phyloP scores from a whole-genome alignment of 92 coral and sea anemone species.

The Parazoanthus darwini region DNA sequence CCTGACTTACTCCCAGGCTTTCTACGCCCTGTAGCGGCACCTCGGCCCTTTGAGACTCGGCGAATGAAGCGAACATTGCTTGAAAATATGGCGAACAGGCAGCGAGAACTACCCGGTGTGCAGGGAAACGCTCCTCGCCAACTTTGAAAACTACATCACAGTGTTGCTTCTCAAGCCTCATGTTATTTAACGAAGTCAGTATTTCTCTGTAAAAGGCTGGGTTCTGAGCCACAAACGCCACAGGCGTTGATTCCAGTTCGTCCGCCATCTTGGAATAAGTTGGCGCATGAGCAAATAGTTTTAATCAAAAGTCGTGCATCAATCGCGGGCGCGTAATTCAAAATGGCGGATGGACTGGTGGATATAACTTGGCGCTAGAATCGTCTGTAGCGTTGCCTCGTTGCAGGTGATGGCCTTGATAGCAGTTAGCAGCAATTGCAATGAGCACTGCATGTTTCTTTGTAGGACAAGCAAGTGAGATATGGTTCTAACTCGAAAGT shows the following conservation, averaged over 20 bases:
- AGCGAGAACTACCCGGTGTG: constrained; percentile 63
- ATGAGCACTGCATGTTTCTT: not conserved
- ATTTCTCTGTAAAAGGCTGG: constrained; percentile 39
- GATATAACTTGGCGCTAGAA: no score
- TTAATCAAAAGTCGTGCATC: not conserved
- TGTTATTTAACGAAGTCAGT: constrained; percentile 50
- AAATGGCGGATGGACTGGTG: constrained; percentile 47
- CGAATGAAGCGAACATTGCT: constrained; percentile 61
- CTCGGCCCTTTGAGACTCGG: constrained; percentile 44
- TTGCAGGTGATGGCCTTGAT: no score
- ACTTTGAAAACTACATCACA: constrained; percentile 72
- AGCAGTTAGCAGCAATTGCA: no score
- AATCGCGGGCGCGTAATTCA: constrained; percentile 43
- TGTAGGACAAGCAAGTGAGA: not conserved
- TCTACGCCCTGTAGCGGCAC: constrained; percentile 61
- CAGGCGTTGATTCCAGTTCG: not conserved
- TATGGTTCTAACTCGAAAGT: not conserved
- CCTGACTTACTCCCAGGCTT: constrained; percentile 51
- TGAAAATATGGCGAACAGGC: constrained; percentile 63
- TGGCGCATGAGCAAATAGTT: not conserved
- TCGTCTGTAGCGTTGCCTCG: no score
- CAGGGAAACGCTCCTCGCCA: constrained; percentile 54
- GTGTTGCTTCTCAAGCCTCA: constrained; percentile 50
- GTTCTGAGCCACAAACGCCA: constrained; percentile 42
- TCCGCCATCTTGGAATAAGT: constrained; percentile 38